phyloP scores from a whole-genome alignment of 2,888 invertebrate species.

The Corythucha ciliata region DNA sequence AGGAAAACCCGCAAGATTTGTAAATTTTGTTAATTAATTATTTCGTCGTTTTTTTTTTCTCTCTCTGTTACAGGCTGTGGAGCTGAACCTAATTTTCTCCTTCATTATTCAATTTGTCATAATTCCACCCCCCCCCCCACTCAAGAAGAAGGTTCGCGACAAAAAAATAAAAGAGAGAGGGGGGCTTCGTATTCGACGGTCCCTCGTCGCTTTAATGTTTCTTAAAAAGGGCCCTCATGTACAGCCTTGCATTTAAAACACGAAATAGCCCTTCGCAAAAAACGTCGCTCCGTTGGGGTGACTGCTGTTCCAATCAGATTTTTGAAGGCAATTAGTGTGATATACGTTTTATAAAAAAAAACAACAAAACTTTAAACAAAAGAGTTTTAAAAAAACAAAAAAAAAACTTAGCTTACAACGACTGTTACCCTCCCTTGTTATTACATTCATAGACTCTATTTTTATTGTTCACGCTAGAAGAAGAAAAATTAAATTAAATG shows the following conservation, averaged over 20 bases:
- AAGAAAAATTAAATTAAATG: conserved; percentile 24
- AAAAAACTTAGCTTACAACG: conserved; percentile 15
- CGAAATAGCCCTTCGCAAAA: conserved; percentile 95
- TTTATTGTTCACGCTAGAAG: conserved; percentile 24
- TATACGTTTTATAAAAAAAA: conserved; percentile 6
- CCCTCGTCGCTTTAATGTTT: conserved; percentile 25
- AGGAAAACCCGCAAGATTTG: too few species aligned
- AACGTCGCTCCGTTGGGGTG: conserved; percentile 93
- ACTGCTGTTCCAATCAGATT: conserved; percentile 59
- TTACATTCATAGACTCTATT: conserved; percentile 29
- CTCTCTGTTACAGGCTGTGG: too few species aligned
- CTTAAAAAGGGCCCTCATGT: conserved; percentile 52
- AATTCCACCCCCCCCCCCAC: too few species aligned
- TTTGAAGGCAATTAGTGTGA: conserved; percentile 19
- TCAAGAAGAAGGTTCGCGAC: too few species aligned
- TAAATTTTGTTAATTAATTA: too few species aligned
- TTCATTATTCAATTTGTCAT: too few species aligned
- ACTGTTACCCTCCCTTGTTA: conserved; percentile 19
- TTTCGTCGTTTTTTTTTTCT: too few species aligned
- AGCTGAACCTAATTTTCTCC: too few species aligned
- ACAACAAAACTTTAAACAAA: too few species aligned
- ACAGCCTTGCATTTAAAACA: conserved; percentile 90
- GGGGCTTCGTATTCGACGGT: conserved; percentile 15
- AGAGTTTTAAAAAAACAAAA: too few species aligned
- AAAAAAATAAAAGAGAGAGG: too few species aligned